Evolutionary conservation across 1,140 invertebrate genomes (phyloP).

Genomic region (Drosophila saltans): DNA sequence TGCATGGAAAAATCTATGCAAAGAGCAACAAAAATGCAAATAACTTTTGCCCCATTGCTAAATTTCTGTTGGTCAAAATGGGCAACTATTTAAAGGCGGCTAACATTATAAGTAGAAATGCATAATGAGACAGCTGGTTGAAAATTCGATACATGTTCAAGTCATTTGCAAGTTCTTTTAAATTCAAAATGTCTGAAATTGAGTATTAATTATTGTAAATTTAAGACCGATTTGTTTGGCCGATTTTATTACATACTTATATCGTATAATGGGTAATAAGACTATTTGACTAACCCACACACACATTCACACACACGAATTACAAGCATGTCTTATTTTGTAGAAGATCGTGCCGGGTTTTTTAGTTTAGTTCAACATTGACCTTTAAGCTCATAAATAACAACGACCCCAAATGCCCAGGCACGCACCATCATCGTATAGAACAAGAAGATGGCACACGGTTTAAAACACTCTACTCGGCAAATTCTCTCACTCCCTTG

Average conservation of each 20-base stretch:
- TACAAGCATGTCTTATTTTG: constrained; percentile 26
- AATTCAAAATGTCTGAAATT: too few species aligned
- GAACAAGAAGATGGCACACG: constrained; percentile 27
- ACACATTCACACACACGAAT: constrained; percentile 39
- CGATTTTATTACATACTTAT: not conserved
- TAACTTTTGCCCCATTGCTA: constrained; percentile 14
- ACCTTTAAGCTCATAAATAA: constrained; percentile 61
- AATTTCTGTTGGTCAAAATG: constrained; percentile 7
- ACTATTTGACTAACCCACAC: not conserved
- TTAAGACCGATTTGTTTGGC: not conserved
- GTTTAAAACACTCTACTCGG: constrained; percentile 30
- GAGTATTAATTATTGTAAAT: not conserved
- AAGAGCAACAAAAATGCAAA: constrained; percentile 33
- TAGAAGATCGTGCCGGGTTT: constrained; percentile 52
- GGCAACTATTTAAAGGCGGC: constrained; percentile 15
- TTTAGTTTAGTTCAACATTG: constrained; percentile 50
- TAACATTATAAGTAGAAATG: not conserved
- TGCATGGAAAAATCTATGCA: constrained; percentile 62
- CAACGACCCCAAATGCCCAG: constrained; percentile 54
- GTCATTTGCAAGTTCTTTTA: too few species aligned
- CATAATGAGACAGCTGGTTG: not conserved
- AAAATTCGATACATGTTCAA: not conserved
- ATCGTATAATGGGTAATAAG: not conserved
- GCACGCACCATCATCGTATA: constrained; percentile 61
- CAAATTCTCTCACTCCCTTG: not conserved